Percentiles rank a stretch among this genome's conserved stretches.
phyloP scores from a whole-genome alignment of 2,113 vertebrate genomes.

The Oryzias curvinotus region DNA sequence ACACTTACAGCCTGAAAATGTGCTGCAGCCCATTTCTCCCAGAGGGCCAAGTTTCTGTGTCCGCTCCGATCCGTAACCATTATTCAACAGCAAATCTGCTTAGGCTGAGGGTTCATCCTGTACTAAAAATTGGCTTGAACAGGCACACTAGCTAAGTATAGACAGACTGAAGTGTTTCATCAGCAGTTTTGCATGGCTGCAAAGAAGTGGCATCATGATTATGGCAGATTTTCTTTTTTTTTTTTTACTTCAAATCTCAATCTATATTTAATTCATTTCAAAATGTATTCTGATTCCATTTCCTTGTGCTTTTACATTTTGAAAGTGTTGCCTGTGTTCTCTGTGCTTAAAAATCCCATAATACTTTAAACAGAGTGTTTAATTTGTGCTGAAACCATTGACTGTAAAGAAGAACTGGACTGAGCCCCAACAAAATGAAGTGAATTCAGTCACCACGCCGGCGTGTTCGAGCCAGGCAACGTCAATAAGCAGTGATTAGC shows the following conservation, averaged over 20 bases:
- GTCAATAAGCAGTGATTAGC: too few relatives aligned
- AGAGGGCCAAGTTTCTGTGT: conserved; percentile 25
- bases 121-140: conserved; percentile 35
- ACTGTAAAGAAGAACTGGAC: too few relatives aligned
- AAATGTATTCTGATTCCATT: too few relatives aligned
- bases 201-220: conserved; percentile 28
- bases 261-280: background rate
- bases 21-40: conserved; percentile 26
- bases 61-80: conserved; percentile 32
- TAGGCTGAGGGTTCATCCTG: conserved; percentile 36
- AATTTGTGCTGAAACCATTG: too few relatives aligned
- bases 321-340: too few relatives aligned
- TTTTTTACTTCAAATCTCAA: background rate
- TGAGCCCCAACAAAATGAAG: too few relatives aligned
- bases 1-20: conserved; percentile 20
- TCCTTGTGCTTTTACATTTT: too few relatives aligned
- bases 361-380: too few relatives aligned
- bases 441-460: too few relatives aligned
- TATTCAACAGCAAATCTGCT: conserved; percentile 48
- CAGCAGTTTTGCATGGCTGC: conserved; percentile 51
- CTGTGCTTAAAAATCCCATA: too few relatives aligned
- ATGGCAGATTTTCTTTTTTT: conserved; percentile 12
- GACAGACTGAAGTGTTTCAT: conserved; percentile 46
- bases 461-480: too few relatives aligned
- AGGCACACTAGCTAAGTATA: conserved; percentile 34